A percentile compares a stretch with the other conserved stretches of the same genome.
Evolutionary conservation across 1,140 invertebrate genomes (phyloP).

Genomic region (Drosophila grimshawi): DNA sequence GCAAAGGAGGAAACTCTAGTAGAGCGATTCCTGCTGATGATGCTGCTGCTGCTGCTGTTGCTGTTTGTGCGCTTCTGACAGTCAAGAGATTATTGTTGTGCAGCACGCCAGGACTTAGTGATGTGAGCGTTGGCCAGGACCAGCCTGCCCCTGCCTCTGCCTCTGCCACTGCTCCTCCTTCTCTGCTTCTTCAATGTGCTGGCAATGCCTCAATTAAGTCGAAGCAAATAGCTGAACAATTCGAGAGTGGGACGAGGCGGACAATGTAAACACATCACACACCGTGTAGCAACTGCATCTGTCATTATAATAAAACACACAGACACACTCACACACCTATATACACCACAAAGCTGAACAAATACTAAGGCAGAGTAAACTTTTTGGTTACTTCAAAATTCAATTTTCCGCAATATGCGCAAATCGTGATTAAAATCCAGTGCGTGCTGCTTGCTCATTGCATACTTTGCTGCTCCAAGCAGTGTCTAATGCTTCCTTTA

Average conservation of each 20-base stretch:
- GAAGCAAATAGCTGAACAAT: conserved; percentile 53
- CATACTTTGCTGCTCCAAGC: conserved; percentile 48
- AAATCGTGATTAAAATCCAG: conserved; percentile 79
- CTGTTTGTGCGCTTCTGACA: conserved; percentile 34
- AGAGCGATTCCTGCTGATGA: background rate
- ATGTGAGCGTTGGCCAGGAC: conserved; percentile 55
- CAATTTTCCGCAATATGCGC: conserved; percentile 82
- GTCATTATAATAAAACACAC: conserved; percentile 37
- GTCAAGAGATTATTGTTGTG: conserved; percentile 53
- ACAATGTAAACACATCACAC: conserved; percentile 61
- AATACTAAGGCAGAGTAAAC: conserved; percentile 36
- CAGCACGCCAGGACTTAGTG: conserved; percentile 60
- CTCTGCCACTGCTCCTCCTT: background rate
- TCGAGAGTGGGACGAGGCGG: conserved; percentile 7
- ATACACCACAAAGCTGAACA: conserved; percentile 3
- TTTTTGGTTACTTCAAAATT: conserved; percentile 80
- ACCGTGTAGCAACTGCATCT: conserved; percentile 47
- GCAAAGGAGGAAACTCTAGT: background rate
- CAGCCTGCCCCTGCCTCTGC: background rate
- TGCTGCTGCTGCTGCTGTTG: conserved; percentile 3
- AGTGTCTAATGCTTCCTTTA: background rate
- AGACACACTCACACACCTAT: background rate
- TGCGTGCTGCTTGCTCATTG: conserved; percentile 55
- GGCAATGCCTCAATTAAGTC: conserved; percentile 61
- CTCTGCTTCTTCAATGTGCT: background rate